Percentiles rank a stretch among this genome's conserved stretches.
Evolutionary conservation across 2,888 invertebrate genomes (phyloP).

Genomic region (Patella ulyssiponensis): DNA sequence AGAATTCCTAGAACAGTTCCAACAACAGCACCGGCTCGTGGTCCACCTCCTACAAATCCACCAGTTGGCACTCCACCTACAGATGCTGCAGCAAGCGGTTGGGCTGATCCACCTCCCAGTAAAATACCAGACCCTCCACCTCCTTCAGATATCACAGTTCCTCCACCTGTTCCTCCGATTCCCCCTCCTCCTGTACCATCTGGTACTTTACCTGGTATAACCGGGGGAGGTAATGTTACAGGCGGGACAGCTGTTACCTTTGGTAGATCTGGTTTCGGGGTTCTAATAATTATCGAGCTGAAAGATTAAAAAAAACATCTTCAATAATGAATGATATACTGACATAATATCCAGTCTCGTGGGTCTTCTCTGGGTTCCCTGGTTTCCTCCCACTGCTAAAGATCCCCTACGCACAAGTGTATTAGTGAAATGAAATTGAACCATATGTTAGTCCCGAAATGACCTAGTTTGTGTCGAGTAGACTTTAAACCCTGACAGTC

Average conservation of each 20-base stretch:
- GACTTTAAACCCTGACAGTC: too few relatives aligned
- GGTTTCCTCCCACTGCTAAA: too few relatives aligned
- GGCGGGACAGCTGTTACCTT: not conserved
- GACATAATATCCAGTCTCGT: too few relatives aligned
- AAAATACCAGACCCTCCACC: constrained; percentile 27
- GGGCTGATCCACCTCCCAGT: constrained; percentile 6
- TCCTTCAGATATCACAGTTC: not conserved
- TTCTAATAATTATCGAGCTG: constrained; percentile 2
- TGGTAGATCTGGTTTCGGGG: not conserved
- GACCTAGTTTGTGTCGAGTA: too few relatives aligned
- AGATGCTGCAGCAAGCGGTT: constrained; percentile 39
- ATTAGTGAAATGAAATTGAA: too few relatives aligned
- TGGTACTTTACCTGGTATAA: constrained; percentile 36
- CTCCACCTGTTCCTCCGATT: constrained; percentile 21
- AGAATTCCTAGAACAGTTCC: constrained; percentile 61
- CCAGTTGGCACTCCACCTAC: constrained; percentile 34
- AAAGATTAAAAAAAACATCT: not conserved
- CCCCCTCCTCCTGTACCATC: constrained; percentile 35
- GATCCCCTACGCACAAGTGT: too few relatives aligned
- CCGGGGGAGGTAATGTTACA: constrained; percentile 27
- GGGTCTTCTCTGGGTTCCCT: too few relatives aligned
- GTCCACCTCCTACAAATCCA: constrained; percentile 48
- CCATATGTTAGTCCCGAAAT: too few relatives aligned
- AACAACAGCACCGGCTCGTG: constrained; percentile 60
- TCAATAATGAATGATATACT: too few relatives aligned